These are phyloP conservation scores for Leucoma salicis DNA, from an alignment of 2,888 invertebrate genomes.

Conservation along the genomic window DNA sequence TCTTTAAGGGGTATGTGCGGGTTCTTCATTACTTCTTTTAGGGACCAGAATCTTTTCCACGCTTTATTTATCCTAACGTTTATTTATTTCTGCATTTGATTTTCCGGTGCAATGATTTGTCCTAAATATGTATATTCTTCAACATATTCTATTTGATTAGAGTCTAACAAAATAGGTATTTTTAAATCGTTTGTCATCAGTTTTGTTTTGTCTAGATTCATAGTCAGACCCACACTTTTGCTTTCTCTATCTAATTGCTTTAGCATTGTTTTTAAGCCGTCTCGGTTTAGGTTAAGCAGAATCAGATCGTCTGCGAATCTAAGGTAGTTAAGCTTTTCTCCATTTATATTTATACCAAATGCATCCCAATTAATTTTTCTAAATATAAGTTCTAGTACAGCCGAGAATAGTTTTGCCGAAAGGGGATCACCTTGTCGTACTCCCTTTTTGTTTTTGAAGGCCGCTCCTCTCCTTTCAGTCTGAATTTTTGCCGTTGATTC, in stretches of 20 bases:
- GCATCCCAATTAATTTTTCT: conserved; percentile 1
- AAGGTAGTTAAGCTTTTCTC: conserved; percentile 6
- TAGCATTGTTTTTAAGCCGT: conserved; percentile 10
- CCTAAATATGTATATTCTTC: conserved; percentile 17
- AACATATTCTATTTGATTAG: conserved; percentile 15
- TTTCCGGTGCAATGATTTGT: conserved; percentile 12
- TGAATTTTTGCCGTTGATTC: conserved; percentile 1
- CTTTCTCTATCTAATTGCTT: conserved; percentile 12
- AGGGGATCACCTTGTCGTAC: conserved; percentile 8
- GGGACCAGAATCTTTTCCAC: conserved; percentile 15
- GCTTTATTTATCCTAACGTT: conserved; percentile 14
- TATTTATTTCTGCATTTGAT: conserved; percentile 17
- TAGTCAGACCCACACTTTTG: conserved; percentile 9
- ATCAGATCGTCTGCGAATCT: conserved; percentile 9
- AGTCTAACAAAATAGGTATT: background rate
- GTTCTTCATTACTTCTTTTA: conserved; percentile 6
- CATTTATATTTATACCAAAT: conserved; percentile 7
- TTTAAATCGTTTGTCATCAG: conserved; percentile 9
- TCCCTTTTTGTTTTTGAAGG: conserved; percentile 3
- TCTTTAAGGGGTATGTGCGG: background rate
- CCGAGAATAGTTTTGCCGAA: conserved; percentile 6
- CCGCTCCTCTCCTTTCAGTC: conserved; percentile 2
- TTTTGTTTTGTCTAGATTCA: conserved; percentile 16
- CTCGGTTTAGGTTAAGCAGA: conserved; percentile 3
- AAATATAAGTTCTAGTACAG: background rate